phyloP scores from a whole-genome alignment of 2,113 vertebrate genomes.

The Uropsilus gracilis region DNA sequence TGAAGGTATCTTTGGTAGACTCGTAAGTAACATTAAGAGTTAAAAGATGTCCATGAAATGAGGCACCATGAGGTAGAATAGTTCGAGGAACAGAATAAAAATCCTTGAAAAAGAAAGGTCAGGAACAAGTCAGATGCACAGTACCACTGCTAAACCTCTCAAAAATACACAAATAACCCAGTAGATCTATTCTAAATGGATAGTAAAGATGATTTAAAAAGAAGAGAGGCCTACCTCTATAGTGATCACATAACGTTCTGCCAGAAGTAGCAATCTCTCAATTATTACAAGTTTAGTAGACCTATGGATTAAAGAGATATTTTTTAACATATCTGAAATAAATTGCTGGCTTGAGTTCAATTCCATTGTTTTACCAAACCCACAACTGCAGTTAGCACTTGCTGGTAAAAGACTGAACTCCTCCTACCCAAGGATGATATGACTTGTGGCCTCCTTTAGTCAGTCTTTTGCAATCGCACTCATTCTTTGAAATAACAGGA shows the following conservation, averaged over 20 bases:
- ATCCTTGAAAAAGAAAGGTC: conserved; percentile 86
- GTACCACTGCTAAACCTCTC: not conserved
- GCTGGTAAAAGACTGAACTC: not conserved
- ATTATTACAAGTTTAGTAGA: conserved; percentile 99
- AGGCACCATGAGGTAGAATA: conserved; percentile 99
- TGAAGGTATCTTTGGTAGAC: conserved; percentile 99
- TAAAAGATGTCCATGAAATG: conserved; percentile 97
- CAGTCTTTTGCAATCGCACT: not conserved
- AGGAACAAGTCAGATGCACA: not conserved
- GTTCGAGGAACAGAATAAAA: conserved; percentile 98
- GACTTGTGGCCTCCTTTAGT: not conserved
- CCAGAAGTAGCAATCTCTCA: conserved; percentile 96
- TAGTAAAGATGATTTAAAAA: not conserved
- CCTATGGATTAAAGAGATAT: conserved; percentile 84
- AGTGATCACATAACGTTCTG: conserved; percentile 98
- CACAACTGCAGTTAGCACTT: conserved; percentile 21
- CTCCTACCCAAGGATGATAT: not conserved
- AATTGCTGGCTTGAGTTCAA: conserved; percentile 21
- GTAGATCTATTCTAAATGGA: too few species aligned
- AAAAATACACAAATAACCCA: not conserved
- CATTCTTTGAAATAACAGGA: not conserved
- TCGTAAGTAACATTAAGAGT: conserved; percentile 96
- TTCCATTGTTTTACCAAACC: not conserved
- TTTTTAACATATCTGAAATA: conserved; percentile 41
- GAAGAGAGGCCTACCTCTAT: conserved; percentile 91